phyloP scores from a whole-genome alignment of 2,888 invertebrate genomes.

The Cephus pygmeus region DNA sequence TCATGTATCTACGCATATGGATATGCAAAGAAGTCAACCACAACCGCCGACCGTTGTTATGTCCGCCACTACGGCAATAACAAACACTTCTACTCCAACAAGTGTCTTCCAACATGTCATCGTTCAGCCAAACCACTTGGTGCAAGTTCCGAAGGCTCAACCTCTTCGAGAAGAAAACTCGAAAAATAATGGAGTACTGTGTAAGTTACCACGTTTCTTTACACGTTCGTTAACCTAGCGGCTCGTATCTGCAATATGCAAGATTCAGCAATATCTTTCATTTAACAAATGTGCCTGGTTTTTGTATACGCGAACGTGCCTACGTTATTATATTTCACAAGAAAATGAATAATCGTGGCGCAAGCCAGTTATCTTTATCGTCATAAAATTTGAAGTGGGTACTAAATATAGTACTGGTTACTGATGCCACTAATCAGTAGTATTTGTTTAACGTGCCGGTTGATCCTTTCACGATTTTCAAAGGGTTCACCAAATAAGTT shows the following conservation, averaged over 20 bases:
- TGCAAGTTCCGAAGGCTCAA: constrained; percentile 71
- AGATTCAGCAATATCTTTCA: constrained; percentile 3
- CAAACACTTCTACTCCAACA: constrained; percentile 54
- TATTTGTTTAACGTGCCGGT: not conserved
- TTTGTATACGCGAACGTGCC: not conserved
- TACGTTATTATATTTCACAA: constrained; percentile 3
- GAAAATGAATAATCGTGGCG: not conserved
- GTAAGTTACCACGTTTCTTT: constrained; percentile 45
- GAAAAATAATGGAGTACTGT: constrained; percentile 59
- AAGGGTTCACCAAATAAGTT: not conserved
- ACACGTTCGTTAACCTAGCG: constrained; percentile 3
- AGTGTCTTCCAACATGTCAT: constrained; percentile 75
- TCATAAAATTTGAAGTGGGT: not conserved
- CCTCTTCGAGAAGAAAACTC: constrained; percentile 52
- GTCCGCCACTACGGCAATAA: constrained; percentile 53
- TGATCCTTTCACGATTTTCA: not conserved
- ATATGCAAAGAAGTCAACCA: constrained; percentile 53
- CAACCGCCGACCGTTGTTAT: constrained; percentile 55
- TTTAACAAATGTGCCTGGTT: not conserved
- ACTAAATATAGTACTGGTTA: too few species aligned
- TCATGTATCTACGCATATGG: constrained; percentile 49
- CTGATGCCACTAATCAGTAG: too few species aligned
- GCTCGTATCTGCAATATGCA: constrained; percentile 5
- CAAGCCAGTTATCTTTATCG: not conserved
- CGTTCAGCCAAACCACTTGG: constrained; percentile 83